Evolutionary conservation across 2,113 vertebrate genomes (phyloP), one percentile per base, ranked within the genome.

Genomic region (Rhea americana): DNA sequence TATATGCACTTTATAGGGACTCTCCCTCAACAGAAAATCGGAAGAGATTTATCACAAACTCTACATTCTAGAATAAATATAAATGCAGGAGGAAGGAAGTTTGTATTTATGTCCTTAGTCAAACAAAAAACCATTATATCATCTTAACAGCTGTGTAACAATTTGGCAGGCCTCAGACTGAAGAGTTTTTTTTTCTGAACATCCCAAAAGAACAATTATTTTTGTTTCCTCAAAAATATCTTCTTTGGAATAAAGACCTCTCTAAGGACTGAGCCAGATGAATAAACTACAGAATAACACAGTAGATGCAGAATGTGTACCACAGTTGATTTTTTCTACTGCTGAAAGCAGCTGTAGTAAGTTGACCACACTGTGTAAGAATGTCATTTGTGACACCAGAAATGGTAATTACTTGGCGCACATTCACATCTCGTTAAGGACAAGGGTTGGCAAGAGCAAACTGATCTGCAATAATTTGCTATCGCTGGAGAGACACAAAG

Each of bases 91-190:
- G 76, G 95, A 97, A 97, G 95, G 91, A 97, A 96, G 93, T 92
- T 96, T 9, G 7, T 91, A 93, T 93, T 95, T 94, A 89, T 24
- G 87, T 81, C 30, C 89, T 83, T 11, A 90, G 84, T 55, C 71
- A 74, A 96, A 95, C 85, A 95, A 93, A 91, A 93, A 62, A 15
- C 3, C 62, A 93, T 96, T 94, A 87, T 96, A 95, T 95, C 93
- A 96, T 94, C 87, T 81, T 89, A 96, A 89, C 96, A 97, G 96
- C 94, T 97, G 96, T 91, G 87, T 53, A 96, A 96, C 58, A 89
- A 71, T 79, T 85, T 96, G 96, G 94, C 94, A 96, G 82, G 87
- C 43, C 39, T 93, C 55, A 74, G 43, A 93, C 51, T 56, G 24
- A 87, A 80, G 79, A 56, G 48, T 73, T 91, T 96, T 51, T 56